Conservation (phyloP, 2,888 invertebrate species). For the Latheticus oryzae region DNA sequence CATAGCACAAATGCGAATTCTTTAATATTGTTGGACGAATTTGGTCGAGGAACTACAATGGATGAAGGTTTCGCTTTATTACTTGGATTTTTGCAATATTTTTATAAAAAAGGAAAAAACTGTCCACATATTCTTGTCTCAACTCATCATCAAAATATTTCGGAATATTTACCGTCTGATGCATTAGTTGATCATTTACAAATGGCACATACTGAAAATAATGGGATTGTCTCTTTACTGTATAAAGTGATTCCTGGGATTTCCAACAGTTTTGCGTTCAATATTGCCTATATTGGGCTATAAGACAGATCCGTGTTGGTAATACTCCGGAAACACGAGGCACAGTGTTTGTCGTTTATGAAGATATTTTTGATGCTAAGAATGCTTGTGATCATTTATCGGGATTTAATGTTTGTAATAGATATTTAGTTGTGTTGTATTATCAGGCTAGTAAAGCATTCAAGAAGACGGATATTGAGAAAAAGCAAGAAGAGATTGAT, state of each 20-base stretch:
- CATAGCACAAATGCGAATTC: constrained; percentile 74
- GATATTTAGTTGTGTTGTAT: constrained; percentile 98
- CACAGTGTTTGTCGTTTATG: constrained; percentile 99
- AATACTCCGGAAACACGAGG: constrained; percentile 98
- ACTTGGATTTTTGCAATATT: constrained; percentile 75
- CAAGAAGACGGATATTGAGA: constrained; percentile 94
- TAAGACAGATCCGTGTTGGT: constrained; percentile 97
- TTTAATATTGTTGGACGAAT: constrained; percentile 88
- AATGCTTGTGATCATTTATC: constrained; percentile 99
- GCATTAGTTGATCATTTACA: constrained; percentile 59
- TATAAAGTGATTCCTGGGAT: constrained; percentile 74
- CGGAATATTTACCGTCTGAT: constrained; percentile 70
- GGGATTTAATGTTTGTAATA: constrained; percentile 98
- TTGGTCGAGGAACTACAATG: constrained; percentile 86
- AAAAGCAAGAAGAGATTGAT: constrained; percentile 95
- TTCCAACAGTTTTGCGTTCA: constrained; percentile 75
- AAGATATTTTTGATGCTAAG: constrained; percentile 99
- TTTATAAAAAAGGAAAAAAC: constrained; percentile 68
- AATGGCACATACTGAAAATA: constrained; percentile 56
- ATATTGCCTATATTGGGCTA: constrained; percentile 95
- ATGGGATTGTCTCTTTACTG: constrained; percentile 73
- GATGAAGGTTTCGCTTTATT: constrained; percentile 82
- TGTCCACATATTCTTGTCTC: constrained; percentile 83
- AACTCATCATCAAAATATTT: constrained; percentile 81
- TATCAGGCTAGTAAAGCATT: constrained; percentile 97